Evolutionary conservation across 92 coral and sea anemone species (phyloP), one percentile per base, ranked within the genome.

Genomic region (Phenganax stokvisi): DNA sequence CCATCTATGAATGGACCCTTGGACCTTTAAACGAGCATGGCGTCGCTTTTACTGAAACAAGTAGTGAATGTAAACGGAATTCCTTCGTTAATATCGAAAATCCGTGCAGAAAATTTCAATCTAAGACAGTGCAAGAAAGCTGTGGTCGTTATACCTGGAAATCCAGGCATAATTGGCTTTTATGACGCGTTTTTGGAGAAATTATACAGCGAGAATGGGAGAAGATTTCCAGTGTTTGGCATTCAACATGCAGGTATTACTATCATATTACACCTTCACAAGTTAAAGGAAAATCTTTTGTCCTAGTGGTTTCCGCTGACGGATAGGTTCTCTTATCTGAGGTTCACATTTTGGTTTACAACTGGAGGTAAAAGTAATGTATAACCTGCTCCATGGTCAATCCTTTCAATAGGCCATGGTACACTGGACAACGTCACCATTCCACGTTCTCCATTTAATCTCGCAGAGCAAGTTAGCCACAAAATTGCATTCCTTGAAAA

Each of bases 121-220:
- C n/a, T 79, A 65, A 10, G 6, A 12, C n/a, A 63, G 27, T 79
- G 83, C 27, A 47, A 20, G 61, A 63, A 79, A 65, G 83, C 83
- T 51, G 74, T 90, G 74, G 96, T 92, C 8, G 77, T 96, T 13
- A 90, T 96, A 72, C 99, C 99, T 20, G 99, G 99, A 73, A 96
- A 96, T 81, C 99, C 99, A 10, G 99, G 99, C 20, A 80, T 96
- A 71, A 90, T 96, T 7, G 96, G 91, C 54, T 96, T 90, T 86
- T 96, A 96, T 64, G 99, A 96, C 72, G 81, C 69, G 16, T 96
- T 96, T 58, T 77, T 96, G 31, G 57, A 83, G 54, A 58, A 90
- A 65, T 85, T 96, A 80, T 96, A 85, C 69, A 72, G 84, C 53
- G 83, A 91, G 16, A 80, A 89, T 28, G 86, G 82, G 2, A 81